Base-by-base conservation (phyloP, 2,888 invertebrate species). In the Emesis furor region DNA sequence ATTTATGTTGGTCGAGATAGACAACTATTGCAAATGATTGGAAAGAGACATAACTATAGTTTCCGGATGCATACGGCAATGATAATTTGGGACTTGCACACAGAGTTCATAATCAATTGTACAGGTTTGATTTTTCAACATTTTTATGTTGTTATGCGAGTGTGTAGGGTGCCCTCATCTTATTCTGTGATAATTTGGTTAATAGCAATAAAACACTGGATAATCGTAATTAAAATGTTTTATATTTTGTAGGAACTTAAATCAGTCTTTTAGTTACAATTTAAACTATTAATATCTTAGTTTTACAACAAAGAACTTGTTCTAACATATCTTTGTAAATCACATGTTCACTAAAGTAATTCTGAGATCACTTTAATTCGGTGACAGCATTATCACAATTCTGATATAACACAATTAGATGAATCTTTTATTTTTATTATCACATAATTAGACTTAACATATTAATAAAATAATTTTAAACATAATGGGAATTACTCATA, bases 121-220 rank as follows among this genome's bases (percentile, higher is more conserved):
- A 24, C 24, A 24, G 24, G 24, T 24, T 24, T 24, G 24, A 24
- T 24, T 24, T 24, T 24, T 24, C 24, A 24, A 24, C 24, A 24
- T 24, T 24, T 24, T 24, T 24, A 24, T 24, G 24, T 24, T 24
- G 24, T 24, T 24, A 24, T 24, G 24, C 24, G 24, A 24, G 24
- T 24, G 24, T 14, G 12, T 51, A 51, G 51, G 51, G 51, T 51
- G 51, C 51, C 10, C 51, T 51, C 51, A 51, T 12, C 51, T 51
- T 51, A 51, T 51, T 51, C 51, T 51, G 51, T 51, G 51, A 51
- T 51, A 51, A 37, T 51, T 51, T 51, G 51, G 51, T 51, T 51
- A 51, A 51, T 51, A 51, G 51, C 51, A 51, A 14, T 10, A 51
- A 51, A 51, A 51, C 51, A 10, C 51, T 51, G 51, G 14, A 14